phyloP scores from a whole-genome alignment of 2,888 invertebrate genomes.

The Coronaproctus castanopsis region DNA sequence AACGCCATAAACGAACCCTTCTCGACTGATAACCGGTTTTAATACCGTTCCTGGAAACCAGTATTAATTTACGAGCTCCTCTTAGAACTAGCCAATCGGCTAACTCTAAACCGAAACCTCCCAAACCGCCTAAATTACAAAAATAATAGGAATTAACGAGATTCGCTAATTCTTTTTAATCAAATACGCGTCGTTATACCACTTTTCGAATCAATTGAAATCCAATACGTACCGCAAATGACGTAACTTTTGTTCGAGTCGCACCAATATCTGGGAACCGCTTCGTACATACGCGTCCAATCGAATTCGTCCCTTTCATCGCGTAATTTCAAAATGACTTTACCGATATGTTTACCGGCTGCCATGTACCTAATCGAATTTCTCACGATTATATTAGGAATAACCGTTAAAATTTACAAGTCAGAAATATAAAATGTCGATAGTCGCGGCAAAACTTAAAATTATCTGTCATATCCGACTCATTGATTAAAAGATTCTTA shows the following conservation, averaged over 20 bases:
- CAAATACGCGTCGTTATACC: no score
- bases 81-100: slow-evolving; percentile 12
- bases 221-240: slow-evolving; percentile 3
- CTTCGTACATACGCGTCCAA: slow-evolving; percentile 21
- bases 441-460: no score
- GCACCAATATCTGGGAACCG: slow-evolving; percentile 26
- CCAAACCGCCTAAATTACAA: slow-evolving; percentile 16
- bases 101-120: slow-evolving; percentile 17
- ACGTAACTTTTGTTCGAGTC: neutral
- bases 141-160: no score
- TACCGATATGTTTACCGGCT: slow-evolving; percentile 60
- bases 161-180: no score
- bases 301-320: slow-evolving; percentile 30
- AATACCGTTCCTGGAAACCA: slow-evolving; percentile 15
- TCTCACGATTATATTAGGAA: neutral
- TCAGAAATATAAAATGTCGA: no score
- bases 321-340: slow-evolving; percentile 38
- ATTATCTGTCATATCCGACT: no score
- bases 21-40: slow-evolving; percentile 14
- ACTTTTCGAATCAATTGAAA: no score
- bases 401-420: no score
- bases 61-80: slow-evolving; percentile 13
- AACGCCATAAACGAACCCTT: slow-evolving; percentile 10
- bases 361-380: slow-evolving; percentile 27
- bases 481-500: no score